Percentiles rank a stretch among this genome's conserved stretches.
phyloP scores from a whole-genome alignment of 2,888 invertebrate genomes.

The Drosophila subquinaria region DNA sequence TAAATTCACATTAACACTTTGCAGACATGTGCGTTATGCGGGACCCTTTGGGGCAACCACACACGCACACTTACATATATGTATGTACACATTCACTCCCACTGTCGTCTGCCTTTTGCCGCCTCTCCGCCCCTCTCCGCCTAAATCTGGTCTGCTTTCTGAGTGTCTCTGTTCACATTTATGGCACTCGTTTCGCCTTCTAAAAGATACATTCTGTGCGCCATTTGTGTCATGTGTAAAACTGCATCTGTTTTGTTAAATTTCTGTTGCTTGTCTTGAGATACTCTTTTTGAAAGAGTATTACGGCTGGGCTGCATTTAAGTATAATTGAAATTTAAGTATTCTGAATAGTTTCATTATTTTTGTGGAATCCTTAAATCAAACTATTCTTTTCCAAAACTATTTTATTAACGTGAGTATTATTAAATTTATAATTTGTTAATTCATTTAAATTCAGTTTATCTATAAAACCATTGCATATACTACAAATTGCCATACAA shows the following conservation, averaged over 20 bases:
- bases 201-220: constrained; percentile 77
- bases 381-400: too few relatives aligned
- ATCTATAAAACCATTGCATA: too few relatives aligned
- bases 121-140: constrained; percentile 6
- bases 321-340: neutral
- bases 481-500: too few relatives aligned
- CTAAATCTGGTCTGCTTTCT: constrained; percentile 20
- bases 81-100: neutral
- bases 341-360: neutral
- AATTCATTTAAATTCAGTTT: too few relatives aligned
- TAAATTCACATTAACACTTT: constrained; percentile 81
- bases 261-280: constrained; percentile 4
- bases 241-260: constrained; percentile 71
- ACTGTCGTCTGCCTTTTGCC: constrained; percentile 15
- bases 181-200: constrained; percentile 76
- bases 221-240: constrained; percentile 74
- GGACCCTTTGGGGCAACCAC: constrained; percentile 53
- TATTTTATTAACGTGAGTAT: too few relatives aligned
- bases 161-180: constrained; percentile 65
- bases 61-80: neutral
- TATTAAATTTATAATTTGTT: too few relatives aligned
- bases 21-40: constrained; percentile 77
- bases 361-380: too few relatives aligned
- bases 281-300: constrained; percentile 24
- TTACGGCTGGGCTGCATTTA: neutral